Percentiles rank a stretch among this genome's conserved stretches.
phyloP scores from a whole-genome alignment of 2,797 vertebrate genomes.

The Pantherophis alleghaniensis region DNA sequence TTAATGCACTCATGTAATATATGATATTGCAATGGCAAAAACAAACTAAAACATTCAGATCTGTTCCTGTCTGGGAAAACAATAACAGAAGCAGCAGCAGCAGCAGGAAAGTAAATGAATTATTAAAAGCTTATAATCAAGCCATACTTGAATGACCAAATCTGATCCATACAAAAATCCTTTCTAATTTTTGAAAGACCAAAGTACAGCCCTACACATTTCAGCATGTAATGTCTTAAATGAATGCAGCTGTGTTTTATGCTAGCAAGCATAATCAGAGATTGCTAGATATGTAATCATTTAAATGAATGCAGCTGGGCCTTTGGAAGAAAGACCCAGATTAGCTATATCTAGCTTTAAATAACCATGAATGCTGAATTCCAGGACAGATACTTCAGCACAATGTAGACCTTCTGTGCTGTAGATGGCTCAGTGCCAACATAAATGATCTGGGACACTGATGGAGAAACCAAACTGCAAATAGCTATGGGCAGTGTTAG shows the following conservation, averaged over 20 bases:
- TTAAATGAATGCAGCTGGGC: background rate
- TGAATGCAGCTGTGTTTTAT: slow-evolving; percentile 23
- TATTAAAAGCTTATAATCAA: slow-evolving; percentile 22
- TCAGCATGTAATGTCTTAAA: slow-evolving; percentile 1
- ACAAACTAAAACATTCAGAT: background rate
- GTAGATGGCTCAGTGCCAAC: background rate
- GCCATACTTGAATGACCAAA: slow-evolving; percentile 5
- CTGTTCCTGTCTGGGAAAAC: background rate
- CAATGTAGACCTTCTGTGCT: background rate
- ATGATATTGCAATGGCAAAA: background rate
- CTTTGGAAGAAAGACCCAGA: background rate
- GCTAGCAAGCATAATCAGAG: slow-evolving; percentile 2
- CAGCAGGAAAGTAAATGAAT: background rate
- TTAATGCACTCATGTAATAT: background rate
- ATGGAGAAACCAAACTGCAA: slow-evolving; percentile 9
- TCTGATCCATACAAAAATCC: slow-evolving; percentile 16
- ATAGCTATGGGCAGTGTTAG: background rate
- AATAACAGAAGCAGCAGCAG: background rate
- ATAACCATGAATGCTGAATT: slow-evolving; percentile 27
- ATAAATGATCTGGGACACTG: slow-evolving; percentile 17
- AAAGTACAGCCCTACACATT: background rate
- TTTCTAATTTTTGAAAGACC: slow-evolving; percentile 5
- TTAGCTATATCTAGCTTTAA: slow-evolving; percentile 22
- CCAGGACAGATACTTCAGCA: slow-evolving; percentile 10
- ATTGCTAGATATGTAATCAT: slow-evolving; percentile 4